Evolutionary conservation across 2,888 invertebrate genomes (phyloP), one percentile per base, ranked within the genome.

Genomic region (Diplazon laetatorius): DNA sequence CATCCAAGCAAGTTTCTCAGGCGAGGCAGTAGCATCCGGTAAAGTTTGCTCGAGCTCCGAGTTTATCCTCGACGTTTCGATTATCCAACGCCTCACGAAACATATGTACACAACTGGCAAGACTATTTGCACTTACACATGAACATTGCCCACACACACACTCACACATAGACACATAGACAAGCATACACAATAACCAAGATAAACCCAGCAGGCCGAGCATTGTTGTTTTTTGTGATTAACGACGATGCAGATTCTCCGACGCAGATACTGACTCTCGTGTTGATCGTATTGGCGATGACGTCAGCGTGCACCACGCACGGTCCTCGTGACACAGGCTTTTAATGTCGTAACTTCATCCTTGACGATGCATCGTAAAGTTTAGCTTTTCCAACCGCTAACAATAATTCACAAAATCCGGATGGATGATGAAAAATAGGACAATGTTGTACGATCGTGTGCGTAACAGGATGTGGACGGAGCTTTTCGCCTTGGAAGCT

Each of bases 181-280:
- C n/a, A n/a, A n/a, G n/a, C n/a, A n/a, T n/a, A 48, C 35, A 68
- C 57, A 44, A 59, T 65, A 60, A 69, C 59, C 44, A 39, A 9
- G 37, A 65, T 59, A 73, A 20, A 30, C 18, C 35, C 22, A n/a
- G 18, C 12, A 48, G 39, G 22, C 16, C 55, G 69, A 72, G 55
- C 42, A 75, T 55, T 60, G 68, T 16, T 68, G 52, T 69, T 68
- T 75, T 69, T 75, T 69, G 37, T 57, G 52, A 69, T 75, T 75
- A 75, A 75, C 75, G 46, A 63, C 55, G 68, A 75, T 69, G 75
- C 69, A 55, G 62, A 62, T 62, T 35, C 46, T 37, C 65, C 30
- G 68, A n/a, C 25, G 30, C n/a, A n/a, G 25, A 50, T 35, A 68
- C 44, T 55, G 65, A 65, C 25, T 46, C 25, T 46, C 35, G 46